A percentile compares a stretch with the other conserved stretches of the same genome.
phyloP scores from a whole-genome alignment of 2,113 vertebrate species.

The Nyctibius bracteatus region DNA sequence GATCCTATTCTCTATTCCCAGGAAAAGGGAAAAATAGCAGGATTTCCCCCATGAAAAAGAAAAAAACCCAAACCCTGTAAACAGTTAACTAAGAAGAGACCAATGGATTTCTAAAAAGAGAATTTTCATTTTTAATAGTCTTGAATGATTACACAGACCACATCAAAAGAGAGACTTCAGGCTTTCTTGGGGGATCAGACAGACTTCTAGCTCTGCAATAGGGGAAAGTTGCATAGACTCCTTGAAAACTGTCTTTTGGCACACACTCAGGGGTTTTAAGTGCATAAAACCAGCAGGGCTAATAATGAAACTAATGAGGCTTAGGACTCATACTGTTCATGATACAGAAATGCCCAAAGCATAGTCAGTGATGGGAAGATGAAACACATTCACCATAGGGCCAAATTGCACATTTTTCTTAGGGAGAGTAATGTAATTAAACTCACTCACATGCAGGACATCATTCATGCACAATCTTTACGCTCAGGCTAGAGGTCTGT shows the following conservation, averaged over 20 bases:
- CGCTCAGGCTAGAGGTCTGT: not conserved
- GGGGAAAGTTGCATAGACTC: not conserved
- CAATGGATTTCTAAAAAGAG: not conserved
- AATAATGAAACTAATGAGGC: not conserved
- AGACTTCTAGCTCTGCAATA: not conserved
- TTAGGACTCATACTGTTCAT: not conserved
- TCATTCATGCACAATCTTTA: not conserved
- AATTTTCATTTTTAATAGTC: not conserved
- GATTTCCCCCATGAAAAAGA: not conserved
- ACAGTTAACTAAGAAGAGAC: not conserved
- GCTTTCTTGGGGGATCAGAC: not conserved
- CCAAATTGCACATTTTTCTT: not conserved
- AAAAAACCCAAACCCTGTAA: not conserved
- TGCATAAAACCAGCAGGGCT: not conserved
- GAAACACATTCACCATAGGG: not conserved
- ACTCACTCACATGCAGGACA: not conserved
- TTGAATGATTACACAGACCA: not conserved
- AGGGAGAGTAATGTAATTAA: not conserved
- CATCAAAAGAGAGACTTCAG: not conserved
- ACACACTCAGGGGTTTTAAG: not conserved
- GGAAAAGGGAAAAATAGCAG: not conserved
- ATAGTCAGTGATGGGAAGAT: not conserved
- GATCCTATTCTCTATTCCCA: not conserved
- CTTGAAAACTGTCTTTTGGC: not conserved
- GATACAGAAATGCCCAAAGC: not conserved